phyloP scores from a whole-genome alignment of 2,888 invertebrate species.

The Notocelia uddmanniana region DNA sequence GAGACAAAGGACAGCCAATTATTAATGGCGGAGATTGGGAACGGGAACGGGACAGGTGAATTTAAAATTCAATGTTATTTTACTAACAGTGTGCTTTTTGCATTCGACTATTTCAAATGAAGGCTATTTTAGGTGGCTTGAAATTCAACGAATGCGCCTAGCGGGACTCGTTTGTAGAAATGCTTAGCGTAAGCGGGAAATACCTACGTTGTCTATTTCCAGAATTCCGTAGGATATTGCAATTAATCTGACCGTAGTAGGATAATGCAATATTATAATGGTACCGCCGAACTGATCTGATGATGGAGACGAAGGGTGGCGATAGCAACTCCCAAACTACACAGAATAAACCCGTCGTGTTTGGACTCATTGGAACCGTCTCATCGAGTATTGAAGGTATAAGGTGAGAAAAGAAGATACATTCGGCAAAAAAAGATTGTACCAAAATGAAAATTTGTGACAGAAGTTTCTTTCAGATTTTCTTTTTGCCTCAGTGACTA shows the following conservation, averaged over 20 bases:
- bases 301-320: too few species aligned
- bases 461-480: too few species aligned
- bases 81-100: constrained; percentile 11
- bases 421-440: too few species aligned
- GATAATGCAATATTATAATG: too few species aligned
- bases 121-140: constrained; percentile 44
- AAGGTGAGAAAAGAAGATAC: too few species aligned
- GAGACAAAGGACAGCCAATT: neutral
- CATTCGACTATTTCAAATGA: constrained; percentile 35
- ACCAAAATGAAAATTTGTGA: too few species aligned
- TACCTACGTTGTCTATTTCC: constrained; percentile 18
- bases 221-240: neutral
- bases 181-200: constrained; percentile 20
- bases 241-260: neutral
- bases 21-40: neutral
- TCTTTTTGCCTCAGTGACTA: too few species aligned
- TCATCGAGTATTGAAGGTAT: too few species aligned
- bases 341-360: too few species aligned
- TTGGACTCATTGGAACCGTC: too few species aligned
- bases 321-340: too few species aligned
- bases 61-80: constrained; percentile 15
- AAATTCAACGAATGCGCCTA: constrained; percentile 39
- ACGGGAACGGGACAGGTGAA: neutral
- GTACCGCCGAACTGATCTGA: too few species aligned
- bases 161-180: constrained; percentile 31